These are phyloP conservation scores for Leptodactylus fuscus DNA, from an alignment of 2,113 vertebrate species.

Conservation along the genomic window DNA sequence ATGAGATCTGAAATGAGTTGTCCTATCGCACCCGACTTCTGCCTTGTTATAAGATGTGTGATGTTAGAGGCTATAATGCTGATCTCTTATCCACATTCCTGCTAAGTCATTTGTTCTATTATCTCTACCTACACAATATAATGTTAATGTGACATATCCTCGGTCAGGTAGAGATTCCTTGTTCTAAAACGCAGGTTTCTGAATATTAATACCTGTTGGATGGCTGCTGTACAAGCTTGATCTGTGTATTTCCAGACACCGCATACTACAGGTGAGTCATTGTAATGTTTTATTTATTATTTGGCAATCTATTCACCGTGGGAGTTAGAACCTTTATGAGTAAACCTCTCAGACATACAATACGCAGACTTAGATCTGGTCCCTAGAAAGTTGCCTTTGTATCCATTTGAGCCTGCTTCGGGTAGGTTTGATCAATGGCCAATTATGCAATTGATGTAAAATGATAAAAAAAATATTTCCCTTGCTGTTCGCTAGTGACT, in stretches of 20 bases:
- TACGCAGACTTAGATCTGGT: neutral
- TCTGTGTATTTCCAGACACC: neutral
- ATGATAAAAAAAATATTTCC: neutral
- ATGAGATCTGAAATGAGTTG: no score
- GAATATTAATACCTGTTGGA: neutral
- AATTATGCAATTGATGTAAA: neutral
- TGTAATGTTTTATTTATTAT: neutral
- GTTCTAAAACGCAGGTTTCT: neutral
- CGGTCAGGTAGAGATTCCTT: no score
- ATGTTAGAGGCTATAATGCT: no score
- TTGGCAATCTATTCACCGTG: neutral
- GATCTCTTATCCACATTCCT: no score
- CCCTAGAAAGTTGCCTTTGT: neutral
- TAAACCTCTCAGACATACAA: neutral
- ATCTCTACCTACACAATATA: no score
- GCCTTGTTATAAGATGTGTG: no score
- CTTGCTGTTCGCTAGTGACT: neutral
- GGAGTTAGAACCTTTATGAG: neutral
- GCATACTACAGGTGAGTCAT: neutral
- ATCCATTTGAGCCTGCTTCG: neutral
- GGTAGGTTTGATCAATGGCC: neutral
- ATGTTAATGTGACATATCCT: no score
- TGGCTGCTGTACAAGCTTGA: neutral
- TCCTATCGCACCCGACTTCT: no score
- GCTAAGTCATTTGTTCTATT: no score